Conservation (phyloP, 2,113 vertebrate genomes). For the Crypturellus undulatus region DNA sequence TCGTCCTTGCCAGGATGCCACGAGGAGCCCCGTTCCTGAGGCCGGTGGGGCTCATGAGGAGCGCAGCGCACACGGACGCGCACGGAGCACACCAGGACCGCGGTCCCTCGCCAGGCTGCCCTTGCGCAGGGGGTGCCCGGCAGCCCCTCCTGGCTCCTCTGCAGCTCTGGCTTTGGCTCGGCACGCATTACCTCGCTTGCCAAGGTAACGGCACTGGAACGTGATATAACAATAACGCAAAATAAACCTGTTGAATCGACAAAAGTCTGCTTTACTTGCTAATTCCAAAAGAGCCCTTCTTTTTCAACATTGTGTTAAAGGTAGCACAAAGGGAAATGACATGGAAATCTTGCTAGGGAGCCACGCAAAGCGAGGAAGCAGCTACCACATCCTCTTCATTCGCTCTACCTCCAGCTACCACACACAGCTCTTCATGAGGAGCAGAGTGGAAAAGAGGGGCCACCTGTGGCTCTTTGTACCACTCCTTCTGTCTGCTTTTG, state of each 20-base stretch:
- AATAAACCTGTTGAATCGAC: background rate
- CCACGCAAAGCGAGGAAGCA: background rate
- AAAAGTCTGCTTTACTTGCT: background rate
- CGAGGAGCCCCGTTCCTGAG: background rate
- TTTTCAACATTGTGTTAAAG: background rate
- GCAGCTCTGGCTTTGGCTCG: background rate
- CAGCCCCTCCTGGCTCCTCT: accelerated
- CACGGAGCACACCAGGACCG: no score
- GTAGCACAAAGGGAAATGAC: background rate
- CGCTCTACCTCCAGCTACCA: background rate
- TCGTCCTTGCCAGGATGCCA: background rate
- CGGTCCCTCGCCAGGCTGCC: no score
- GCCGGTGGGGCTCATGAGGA: background rate
- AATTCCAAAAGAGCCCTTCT: background rate
- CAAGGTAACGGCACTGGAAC: background rate
- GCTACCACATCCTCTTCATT: accelerated
- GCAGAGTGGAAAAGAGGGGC: background rate
- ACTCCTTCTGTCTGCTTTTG: background rate
- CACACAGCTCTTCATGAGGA: background rate
- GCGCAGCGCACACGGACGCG: background rate
- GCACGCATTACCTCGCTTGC: background rate
- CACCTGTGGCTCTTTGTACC: background rate
- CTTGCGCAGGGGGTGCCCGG: accelerated
- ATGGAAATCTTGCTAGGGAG: background rate
- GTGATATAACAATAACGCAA: background rate